These are phyloP conservation scores for Pheosia gnoma DNA, from an alignment of 2,888 invertebrate species.

Conservation along the genomic window DNA sequence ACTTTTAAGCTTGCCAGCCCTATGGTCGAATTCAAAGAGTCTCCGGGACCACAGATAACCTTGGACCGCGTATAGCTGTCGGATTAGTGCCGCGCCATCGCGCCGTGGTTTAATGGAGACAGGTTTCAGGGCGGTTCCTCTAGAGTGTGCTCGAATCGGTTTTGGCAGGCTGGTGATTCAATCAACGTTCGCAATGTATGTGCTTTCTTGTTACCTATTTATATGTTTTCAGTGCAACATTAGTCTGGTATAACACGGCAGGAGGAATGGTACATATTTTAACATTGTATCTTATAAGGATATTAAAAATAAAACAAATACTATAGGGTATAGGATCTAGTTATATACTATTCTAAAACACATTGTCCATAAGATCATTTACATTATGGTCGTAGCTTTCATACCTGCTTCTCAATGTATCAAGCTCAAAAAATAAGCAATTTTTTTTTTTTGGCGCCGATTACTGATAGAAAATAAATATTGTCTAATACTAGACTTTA, in stretches of 20 bases:
- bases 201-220: neutral
- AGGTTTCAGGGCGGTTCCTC: conserved; percentile 4
- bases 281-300: no score
- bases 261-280: neutral
- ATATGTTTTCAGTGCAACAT: neutral
- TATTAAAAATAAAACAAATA: no score
- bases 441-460: no score
- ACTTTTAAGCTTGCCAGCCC: neutral
- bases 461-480: no score
- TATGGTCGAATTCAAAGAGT: neutral
- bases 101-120: conserved; percentile 8
- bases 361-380: no score
- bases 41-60: conserved; percentile 6
- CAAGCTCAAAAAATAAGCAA: no score
- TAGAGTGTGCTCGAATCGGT: neutral
- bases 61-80: conserved; percentile 7
- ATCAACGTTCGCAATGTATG: neutral
- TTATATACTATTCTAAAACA: no score
- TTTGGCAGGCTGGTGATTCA: conserved; percentile 3
- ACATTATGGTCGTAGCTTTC: no score
- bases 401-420: no score
- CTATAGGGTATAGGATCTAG: no score
- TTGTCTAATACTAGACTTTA: no score
- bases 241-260: neutral
- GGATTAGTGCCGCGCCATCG: conserved; percentile 8